Evolutionary conservation across 2,888 invertebrate genomes (phyloP), one percentile per base, ranked within the genome.

Genomic region (Ernsta delagoae): DNA sequence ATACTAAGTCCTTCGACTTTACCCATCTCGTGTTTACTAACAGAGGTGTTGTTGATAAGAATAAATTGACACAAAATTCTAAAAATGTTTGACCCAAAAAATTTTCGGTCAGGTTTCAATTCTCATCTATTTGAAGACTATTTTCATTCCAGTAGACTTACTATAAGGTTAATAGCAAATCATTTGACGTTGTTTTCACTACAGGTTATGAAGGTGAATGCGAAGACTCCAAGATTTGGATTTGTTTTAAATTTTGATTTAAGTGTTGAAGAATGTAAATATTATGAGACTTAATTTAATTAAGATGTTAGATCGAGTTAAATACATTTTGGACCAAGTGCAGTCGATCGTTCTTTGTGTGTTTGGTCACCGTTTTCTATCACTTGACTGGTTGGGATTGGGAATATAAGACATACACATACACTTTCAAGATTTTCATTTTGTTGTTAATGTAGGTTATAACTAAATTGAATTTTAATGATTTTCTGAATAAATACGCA

Each of bases 251-350:
- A 56, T 34, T 56, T 62, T 45, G 48, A 56, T 68, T 68, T 31
- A 8, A 24, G 3, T 31, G 54, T 31, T 54, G 9, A 61, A 36
- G 9, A 53, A n/a, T 66, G 66, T 66, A 66, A 66, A 54, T 62
- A 62, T 68, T 68, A 68, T 62, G 48, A 62, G 67, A 57, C 62
- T 68, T 61, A 56, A 68, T 62, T 68, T 36, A 62, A 57, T 62
- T 68, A 68, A 68, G 69, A 41, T 63, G 34, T 69, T 53, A 69
- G 69, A 64, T 48, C 59, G 63, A 69, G 59, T 63, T 59, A 61
- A 59, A 45, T 79, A 83, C 80, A 84, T 85, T 88, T 88, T 86
- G 92, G 92, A 92, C 92, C 92, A 92, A 92, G 84, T 86, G 85
- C 84, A 81, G 86, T 87, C 86, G 86, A 86, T 88, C 85, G 88